Evolutionary conservation across 2,113 vertebrate genomes (phyloP).

Genomic region (Saimiri boliviensis): DNA sequence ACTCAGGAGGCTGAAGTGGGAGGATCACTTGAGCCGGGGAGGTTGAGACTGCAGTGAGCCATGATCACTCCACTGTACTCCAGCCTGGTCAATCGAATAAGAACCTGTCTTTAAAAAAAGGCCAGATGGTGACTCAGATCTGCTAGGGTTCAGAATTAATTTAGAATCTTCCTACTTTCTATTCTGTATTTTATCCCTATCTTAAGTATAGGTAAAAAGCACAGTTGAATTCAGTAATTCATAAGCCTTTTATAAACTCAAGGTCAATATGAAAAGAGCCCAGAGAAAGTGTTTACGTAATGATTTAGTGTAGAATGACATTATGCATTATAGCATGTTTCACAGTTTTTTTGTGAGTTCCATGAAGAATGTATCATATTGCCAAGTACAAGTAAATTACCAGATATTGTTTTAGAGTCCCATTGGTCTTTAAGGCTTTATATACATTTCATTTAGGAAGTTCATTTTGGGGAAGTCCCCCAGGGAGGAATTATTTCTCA

Average conservation of each 20-base stretch:
- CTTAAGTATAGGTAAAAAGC: neutral
- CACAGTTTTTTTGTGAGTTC: rapidly evolving
- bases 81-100: too few species aligned
- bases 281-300: neutral
- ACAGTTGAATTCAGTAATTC: neutral
- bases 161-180: neutral
- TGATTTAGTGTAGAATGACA: neutral
- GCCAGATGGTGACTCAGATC: neutral
- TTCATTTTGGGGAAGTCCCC: neutral
- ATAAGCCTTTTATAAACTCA: neutral
- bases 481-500: neutral
- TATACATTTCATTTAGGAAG: neutral
- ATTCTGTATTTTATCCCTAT: neutral
- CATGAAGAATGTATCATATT: rapidly evolving
- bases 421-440: neutral
- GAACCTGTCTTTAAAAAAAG: too few species aligned
- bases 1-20: too few species aligned
- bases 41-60: too few species aligned
- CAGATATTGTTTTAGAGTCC: neutral
- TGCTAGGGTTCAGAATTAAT: neutral
- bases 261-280: neutral
- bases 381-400: neutral
- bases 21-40: too few species aligned
- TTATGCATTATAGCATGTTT: rapidly evolving
- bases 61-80: too few species aligned